phyloP scores from a whole-genome alignment of 2,888 invertebrate genomes.

The Spodoptera picta region DNA sequence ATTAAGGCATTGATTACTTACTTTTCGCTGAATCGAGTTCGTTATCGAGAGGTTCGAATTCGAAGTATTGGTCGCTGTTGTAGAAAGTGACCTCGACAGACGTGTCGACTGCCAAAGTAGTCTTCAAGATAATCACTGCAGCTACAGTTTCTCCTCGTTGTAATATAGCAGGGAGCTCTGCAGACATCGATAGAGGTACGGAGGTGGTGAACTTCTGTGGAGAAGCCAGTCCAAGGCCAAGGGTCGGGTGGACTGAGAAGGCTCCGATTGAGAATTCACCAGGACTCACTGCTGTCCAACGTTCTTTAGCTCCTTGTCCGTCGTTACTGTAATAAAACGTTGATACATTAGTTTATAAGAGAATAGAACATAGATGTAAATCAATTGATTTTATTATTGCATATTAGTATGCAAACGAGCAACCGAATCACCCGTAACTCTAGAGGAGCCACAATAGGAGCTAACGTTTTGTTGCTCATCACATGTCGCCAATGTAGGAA shows the following conservation, averaged over 20 bases:
- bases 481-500: too few relatives aligned
- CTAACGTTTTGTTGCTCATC: too few relatives aligned
- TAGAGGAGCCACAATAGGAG: too few relatives aligned
- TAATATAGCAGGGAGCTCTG: constrained; percentile 96
- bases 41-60: constrained; percentile 94
- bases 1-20: constrained; percentile 76
- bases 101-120: constrained; percentile 94
- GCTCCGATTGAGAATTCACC: constrained; percentile 80
- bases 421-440: too few relatives aligned
- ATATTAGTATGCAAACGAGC: too few relatives aligned
- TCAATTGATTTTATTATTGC: too few relatives aligned
- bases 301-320: constrained; percentile 78
- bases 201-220: constrained; percentile 76
- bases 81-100: constrained; percentile 95
- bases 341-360: too few relatives aligned
- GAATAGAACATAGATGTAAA: too few relatives aligned
- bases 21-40: constrained; percentile 92
- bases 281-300: constrained; percentile 76
- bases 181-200: constrained; percentile 93
- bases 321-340: constrained; percentile 68
- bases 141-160: constrained; percentile 97
- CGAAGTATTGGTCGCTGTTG: constrained; percentile 93
- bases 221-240: constrained; percentile 79
- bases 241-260: constrained; percentile 82
- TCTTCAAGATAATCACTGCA: constrained; percentile 95